Evolutionary conservation across 2,797 vertebrate genomes (phyloP).

Genomic region (Pelodytes ibericus): DNA sequence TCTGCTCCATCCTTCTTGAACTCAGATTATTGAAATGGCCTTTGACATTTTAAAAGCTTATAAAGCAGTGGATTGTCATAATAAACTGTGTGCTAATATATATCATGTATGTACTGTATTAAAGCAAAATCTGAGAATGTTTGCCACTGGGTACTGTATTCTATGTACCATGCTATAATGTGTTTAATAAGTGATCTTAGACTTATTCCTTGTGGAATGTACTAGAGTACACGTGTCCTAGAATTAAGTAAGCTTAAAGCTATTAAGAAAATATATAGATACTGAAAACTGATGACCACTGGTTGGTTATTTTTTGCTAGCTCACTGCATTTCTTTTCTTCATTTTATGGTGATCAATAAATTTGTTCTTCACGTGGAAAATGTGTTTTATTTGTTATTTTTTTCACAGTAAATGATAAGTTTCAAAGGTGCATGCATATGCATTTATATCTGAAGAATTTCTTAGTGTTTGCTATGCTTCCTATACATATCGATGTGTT

Average conservation of each 20-base stretch:
- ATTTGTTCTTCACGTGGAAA: slow-evolving; percentile 36
- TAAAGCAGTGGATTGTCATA: slow-evolving; percentile 18
- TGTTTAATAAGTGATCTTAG: slow-evolving; percentile 35
- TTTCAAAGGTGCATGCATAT: no score
- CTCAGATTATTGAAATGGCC: neutral
- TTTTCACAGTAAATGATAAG: neutral
- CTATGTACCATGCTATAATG: slow-evolving; percentile 37
- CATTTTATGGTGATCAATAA: slow-evolving; percentile 57
- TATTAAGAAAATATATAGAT: slow-evolving; percentile 56
- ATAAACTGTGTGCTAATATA: slow-evolving; percentile 18
- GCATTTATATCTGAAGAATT: neutral
- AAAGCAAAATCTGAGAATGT: slow-evolving; percentile 17
- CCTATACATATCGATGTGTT: no score
- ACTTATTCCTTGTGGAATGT: slow-evolving; percentile 43
- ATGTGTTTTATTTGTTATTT: neutral
- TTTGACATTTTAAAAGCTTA: slow-evolving; percentile 9
- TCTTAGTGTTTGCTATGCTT: no score
- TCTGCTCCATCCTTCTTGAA: no score
- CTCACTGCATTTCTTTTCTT: slow-evolving; percentile 55
- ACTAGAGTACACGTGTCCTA: slow-evolving; percentile 36
- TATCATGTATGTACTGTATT: slow-evolving; percentile 39
- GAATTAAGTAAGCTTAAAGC: slow-evolving; percentile 32
- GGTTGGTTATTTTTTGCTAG: slow-evolving; percentile 54
- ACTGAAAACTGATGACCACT: slow-evolving; percentile 55
- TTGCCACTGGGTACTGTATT: slow-evolving; percentile 34